Evolutionary conservation across 1,140 invertebrate genomes (phyloP), one percentile per base, ranked within the genome.

Genomic region (Tetraneura akinire): DNA sequence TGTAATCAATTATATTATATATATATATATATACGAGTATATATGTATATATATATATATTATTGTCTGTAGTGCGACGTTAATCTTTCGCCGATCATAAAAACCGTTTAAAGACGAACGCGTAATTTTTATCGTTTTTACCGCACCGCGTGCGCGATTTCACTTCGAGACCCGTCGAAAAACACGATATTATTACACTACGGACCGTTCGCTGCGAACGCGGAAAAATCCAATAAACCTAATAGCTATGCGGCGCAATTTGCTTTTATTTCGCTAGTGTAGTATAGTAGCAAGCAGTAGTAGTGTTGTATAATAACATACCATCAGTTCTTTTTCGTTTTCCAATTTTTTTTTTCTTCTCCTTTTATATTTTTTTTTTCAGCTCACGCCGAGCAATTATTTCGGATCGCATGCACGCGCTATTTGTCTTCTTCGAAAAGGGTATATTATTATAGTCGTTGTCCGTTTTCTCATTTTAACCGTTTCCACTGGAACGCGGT

Each of bases 11-110:
- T n/a, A n/a, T n/a, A n/a, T n/a, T n/a, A n/a, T n/a, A n/a, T n/a
- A n/a, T n/a, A n/a, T n/a, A n/a, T n/a, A n/a, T n/a, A n/a, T n/a
- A n/a, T n/a, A n/a, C n/a, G n/a, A n/a, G n/a, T n/a, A n/a, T n/a
- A n/a, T n/a, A n/a, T n/a, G n/a, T n/a, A n/a, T n/a, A n/a, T n/a
- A n/a, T n/a, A n/a, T n/a, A n/a, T n/a, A n/a, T n/a, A n/a, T n/a
- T n/a, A n/a, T n/a, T n/a, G n/a, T n/a, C n/a, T n/a, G n/a, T n/a
- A n/a, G n/a, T n/a, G n/a, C 68, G 51, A 29, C 29, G 45, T 49
- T 73, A 73, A 73, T 73, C 45, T 73, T 73, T 73, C 26, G 16
- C 4, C 13, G 60, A 70, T 70, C 66, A 45, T 73, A 73, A 73
- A 73, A 73, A 51, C 45, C 26, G 47, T 73, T 51, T 53, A 73